Conservation (phyloP, 2,113 vertebrate genomes). For the Misgurnus mizolepis region DNA sequence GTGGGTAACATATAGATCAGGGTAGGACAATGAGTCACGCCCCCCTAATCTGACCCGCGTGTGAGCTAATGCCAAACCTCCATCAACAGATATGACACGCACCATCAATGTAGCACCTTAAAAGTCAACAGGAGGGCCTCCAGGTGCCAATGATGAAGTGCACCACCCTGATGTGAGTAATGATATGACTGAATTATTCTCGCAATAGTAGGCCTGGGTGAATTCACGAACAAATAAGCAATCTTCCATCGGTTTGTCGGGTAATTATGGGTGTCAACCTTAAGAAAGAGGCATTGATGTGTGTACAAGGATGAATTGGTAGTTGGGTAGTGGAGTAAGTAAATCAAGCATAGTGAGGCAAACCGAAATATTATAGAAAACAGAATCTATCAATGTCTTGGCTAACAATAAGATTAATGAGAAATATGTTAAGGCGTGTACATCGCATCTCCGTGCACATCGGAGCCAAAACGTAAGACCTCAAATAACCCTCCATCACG, state of each 20-base stretch:
- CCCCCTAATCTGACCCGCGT: slow-evolving; percentile 38
- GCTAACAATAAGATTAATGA: slow-evolving; percentile 68
- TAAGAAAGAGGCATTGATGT: not conserved
- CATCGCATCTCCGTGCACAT: slow-evolving; percentile 51
- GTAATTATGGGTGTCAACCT: not conserved
- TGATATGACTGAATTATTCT: slow-evolving; percentile 32
- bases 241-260: not conserved
- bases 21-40: slow-evolving; percentile 43
- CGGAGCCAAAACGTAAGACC: slow-evolving; percentile 55
- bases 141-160: slow-evolving; percentile 28
- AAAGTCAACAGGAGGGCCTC: slow-evolving; percentile 4
- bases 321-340: not conserved
- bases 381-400: slow-evolving; percentile 64
- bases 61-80: slow-evolving; percentile 35
- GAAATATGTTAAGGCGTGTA: slow-evolving; percentile 57
- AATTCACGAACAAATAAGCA: slow-evolving; percentile 30
- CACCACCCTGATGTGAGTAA: slow-evolving; percentile 40
- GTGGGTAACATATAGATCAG: slow-evolving; percentile 27
- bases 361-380: slow-evolving; percentile 59
- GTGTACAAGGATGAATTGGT: too few relatives aligned
- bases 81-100: slow-evolving; percentile 34
- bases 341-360: slow-evolving; percentile 61
- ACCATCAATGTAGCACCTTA: slow-evolving; percentile 32
- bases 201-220: not conserved
- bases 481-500: slow-evolving; percentile 51